A percentile compares a stretch with the other conserved stretches of the same genome.
These are phyloP conservation scores for Amblyteles armatorius DNA, from an alignment of 2,888 invertebrate genomes.

Conservation along the genomic window DNA sequence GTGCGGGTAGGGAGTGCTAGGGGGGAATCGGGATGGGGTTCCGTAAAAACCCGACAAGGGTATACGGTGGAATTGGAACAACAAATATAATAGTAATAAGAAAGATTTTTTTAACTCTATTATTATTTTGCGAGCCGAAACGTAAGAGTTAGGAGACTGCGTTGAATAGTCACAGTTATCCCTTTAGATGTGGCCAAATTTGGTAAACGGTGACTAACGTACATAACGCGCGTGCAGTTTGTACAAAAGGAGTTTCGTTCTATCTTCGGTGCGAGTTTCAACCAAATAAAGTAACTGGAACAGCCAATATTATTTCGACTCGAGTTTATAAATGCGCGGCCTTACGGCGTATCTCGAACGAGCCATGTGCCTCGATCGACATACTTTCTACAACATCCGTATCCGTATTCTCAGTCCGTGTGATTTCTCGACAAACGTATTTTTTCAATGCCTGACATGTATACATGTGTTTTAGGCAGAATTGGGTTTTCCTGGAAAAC, in stretches of 20 bases:
- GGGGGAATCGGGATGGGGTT: too few species aligned
- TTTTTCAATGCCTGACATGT: slow-evolving; percentile 11
- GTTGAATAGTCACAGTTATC: slow-evolving; percentile 3
- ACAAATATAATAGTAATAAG: not conserved
- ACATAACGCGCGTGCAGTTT: slow-evolving; percentile 9
- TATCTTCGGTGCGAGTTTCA: slow-evolving; percentile 25
- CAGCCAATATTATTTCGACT: slow-evolving; percentile 34
- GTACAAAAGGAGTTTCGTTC: slow-evolving; percentile 41
- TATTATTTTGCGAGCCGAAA: not conserved
- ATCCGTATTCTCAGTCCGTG: not conserved
- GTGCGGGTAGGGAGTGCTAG: too few species aligned
- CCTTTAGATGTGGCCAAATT: slow-evolving; percentile 16
- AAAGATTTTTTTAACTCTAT: not conserved
- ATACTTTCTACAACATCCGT: not conserved
- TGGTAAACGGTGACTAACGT: slow-evolving; percentile 31
- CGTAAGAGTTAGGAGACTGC: not conserved
- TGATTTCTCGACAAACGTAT: slow-evolving; percentile 15
- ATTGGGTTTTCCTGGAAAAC: slow-evolving; percentile 2
- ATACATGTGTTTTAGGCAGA: not conserved
- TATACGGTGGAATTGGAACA: too few species aligned
- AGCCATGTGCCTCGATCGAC: not conserved
- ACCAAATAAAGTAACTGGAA: slow-evolving; percentile 59
- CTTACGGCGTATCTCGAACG: not conserved
- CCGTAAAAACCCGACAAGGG: too few species aligned
- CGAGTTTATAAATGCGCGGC: not conserved